Base-by-base conservation (phyloP, 2,797 vertebrate species). In the Eulemur albifrons region DNA sequence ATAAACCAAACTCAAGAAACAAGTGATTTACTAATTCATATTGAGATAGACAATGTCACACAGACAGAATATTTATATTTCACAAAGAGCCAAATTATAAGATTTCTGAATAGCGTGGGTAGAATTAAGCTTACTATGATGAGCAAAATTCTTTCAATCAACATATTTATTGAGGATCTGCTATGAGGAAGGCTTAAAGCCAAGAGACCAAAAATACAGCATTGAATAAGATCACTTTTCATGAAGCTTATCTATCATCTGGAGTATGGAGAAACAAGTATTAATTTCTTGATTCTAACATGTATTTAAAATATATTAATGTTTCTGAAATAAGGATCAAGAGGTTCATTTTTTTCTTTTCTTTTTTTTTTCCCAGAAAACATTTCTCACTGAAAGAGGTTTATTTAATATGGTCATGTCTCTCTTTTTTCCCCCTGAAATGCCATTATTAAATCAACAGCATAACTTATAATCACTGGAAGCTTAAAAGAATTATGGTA, bases 401-500 rank as follows among this genome's bases (percentile, higher is more conserved):
- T 93, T 93, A 76, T 32, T 90, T 92, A 87, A 90, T 45, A 93
- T 7, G 75, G n/a, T 72, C 61, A 38, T 65, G 25, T 45, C 23
- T 38, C 50, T 63, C 27, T 52, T 76, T 38, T 61, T 12, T 1
- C 30, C 20, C 52, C 18, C n/a, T 30, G 12, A 59, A 92, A 90
- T 87, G 30, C 50, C 83, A 30, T 84, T 70, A 79, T 89, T 90
- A 93, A 95, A 87, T 85, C 63, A 89, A 67, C 73, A 23, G 59
- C 61, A 15, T 69, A 94, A 88, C 23, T 77, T 81, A 73, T 38
- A 11, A 90, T 92, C 77, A 87, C 52, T 88, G 63, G 25, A 38
- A 83, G 61, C 69, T 57, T 83, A 92, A 89, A 96, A 90, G 70
- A 92, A 96, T 95, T 40, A 69, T 14, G 14, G 70, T 75, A 50